These are phyloP conservation scores for Spodoptera picta DNA, from an alignment of 2,888 invertebrate genomes.

Conservation along the genomic window DNA sequence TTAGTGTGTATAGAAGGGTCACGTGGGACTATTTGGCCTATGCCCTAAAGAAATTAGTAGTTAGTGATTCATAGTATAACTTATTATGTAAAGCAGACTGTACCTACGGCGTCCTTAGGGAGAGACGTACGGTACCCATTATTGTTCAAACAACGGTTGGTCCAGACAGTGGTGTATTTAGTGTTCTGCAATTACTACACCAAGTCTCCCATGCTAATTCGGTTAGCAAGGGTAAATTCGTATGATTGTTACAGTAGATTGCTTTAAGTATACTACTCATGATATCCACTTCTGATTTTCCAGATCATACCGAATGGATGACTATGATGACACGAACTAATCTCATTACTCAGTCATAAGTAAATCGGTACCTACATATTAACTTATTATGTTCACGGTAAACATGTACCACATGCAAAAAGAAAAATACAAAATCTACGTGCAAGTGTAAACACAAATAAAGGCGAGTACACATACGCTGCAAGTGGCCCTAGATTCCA, in stretches of 20 bases:
- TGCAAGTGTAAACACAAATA: slow-evolving; percentile 53
- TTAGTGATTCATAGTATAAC: slow-evolving; percentile 30
- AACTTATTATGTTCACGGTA: too few species aligned
- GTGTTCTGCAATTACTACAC: slow-evolving; percentile 11
- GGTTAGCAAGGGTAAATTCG: slow-evolving; percentile 20
- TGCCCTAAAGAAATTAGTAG: slow-evolving; percentile 45
- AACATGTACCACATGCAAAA: too few species aligned
- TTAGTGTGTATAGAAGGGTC: slow-evolving; percentile 37
- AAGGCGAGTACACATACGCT: slow-evolving; percentile 58
- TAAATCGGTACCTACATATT: too few species aligned
- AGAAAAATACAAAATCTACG: slow-evolving; percentile 12
- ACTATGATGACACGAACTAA: too few species aligned
- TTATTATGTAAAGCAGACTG: slow-evolving; percentile 46
- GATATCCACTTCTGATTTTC: too few species aligned
- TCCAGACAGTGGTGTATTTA: slow-evolving; percentile 20
- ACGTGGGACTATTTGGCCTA: slow-evolving; percentile 34
- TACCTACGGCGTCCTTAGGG: slow-evolving; percentile 35
- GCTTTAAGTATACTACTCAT: too few species aligned
- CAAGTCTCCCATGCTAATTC: slow-evolving; percentile 12
- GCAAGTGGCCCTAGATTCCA: slow-evolving; percentile 70
- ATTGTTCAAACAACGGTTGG: slow-evolving; percentile 42
- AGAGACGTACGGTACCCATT: slow-evolving; percentile 36
- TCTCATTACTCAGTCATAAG: too few species aligned
- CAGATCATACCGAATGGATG: too few species aligned
- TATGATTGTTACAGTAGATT: slow-evolving; percentile 11